Evolutionary conservation across 2,888 invertebrate genomes (phyloP), one percentile per base, ranked within the genome.

Genomic region (Ametastegia equiseti): DNA sequence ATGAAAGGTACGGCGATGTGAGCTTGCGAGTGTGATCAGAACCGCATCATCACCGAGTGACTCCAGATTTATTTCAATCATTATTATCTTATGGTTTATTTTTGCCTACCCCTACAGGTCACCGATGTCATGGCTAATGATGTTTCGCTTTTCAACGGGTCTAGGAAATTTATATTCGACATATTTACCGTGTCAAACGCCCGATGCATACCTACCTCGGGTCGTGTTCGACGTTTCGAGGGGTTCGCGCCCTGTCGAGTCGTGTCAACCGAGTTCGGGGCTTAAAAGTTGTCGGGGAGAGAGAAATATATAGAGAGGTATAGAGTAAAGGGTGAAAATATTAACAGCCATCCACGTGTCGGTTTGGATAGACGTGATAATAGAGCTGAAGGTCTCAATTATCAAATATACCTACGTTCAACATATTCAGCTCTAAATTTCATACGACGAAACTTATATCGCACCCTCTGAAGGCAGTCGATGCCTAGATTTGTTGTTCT

Each of bases 401-500:
- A 54, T 33, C 33, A n/a, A 33, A 36, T 54, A 30, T 75, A 54
- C 54, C 13, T 19, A 9, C 42, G 42, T 39, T 19, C 13, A 15
- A 6, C 23, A 13, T 42, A 30, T 71, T 7, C 13, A 30, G 9
- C 11, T 39, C 2, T 19, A 67, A 67, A 30, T 30, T 15, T 30
- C 15, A 60, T 15, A 30, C 23, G 4, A 15, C 2, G 15, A 60
- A 60, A 60, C 13, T 27, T 30, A 30, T 13, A 60, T n/a, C n/a
- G n/a, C n/a, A 60, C 60, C 60, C 60, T 60, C 6, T 15, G 13
- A 15, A 54, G 39, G 5, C 39, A 39, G 65, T 19, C 65, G 19
- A 82, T 83, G 63, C 63, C 81, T 0, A 80, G 77, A 13, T n/a
- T 19, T 0, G 11, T 11, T 81, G 83, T 45, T 82, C 63, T 15